Base-by-base conservation (phyloP, 2,113 vertebrate species). In the Petrocephalus zakoni region DNA sequence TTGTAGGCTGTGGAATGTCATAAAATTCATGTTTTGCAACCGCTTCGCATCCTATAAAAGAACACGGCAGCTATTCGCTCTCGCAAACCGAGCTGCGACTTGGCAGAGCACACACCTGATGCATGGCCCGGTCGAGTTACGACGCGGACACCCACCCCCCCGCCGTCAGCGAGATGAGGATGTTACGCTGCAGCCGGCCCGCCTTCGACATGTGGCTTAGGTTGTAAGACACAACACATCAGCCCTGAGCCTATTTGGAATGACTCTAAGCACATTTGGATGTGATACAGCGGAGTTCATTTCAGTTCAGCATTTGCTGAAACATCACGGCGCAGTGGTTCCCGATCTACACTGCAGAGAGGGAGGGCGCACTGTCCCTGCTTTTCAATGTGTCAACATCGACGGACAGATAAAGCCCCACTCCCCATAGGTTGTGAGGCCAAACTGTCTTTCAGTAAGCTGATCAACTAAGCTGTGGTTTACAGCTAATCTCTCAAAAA, bases 241-340 rank as follows among this genome's bases (percentile, higher is more conserved):
- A 56, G 68, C 61, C 51, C 49, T 55, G 75, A 61, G 64, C 29
- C 85, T n/a, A 87, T 64, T 61, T 61, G 37, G 42, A 88, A 53
- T 64, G 51, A 72, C 61, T 37, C 61, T 46, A 42, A 84, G 88
- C 56, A 86, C 88, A 72, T 89, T 86, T 86, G 84, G 34, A 75
- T 86, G 58, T 51, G 47, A 86, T 55, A 86, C 49, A 21, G 55
- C 52, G 13, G 42, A 42, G 87, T 88, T 88, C 78, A 58, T 22
- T 47, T 83, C 37, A 84, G 87, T 83, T 88, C 78, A 61, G 53
- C 34, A 13, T 29, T 83, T 34, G 53, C 37, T 34, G n/a, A 56
- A 56, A 58, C 34, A 29, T 58, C 29, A 10, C 22, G 17, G 51
- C 22, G 87, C 87, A 58, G 47, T 25, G 37, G 22, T 87, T 29